Base-by-base conservation (phyloP, 2,113 vertebrate genomes). In the Scomber japonicus region DNA sequence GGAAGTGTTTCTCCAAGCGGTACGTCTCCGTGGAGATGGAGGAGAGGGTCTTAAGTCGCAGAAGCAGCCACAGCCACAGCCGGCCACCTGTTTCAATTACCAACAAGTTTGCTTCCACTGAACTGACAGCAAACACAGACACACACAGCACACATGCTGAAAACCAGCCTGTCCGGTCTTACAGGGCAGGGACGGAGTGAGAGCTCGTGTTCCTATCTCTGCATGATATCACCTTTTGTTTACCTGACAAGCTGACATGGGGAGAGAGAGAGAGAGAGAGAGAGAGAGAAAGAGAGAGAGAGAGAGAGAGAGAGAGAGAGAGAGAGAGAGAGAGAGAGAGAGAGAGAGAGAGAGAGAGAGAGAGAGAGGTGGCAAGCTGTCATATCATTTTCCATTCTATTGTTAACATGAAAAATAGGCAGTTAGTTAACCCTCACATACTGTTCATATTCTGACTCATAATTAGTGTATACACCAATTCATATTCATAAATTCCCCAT, bases 1-100 rank as follows among this genome's bases (percentile, higher is more conserved):
- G 90, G 80, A 96, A 94, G 66, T 86, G 80, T 76, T 95, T 88
- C 60, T 80, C 92, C 66, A 95, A 91, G 83, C 91, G 82, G 3
- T 89, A 94, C 4, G 0, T 49, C 21, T 84, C 89, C 0, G 66
- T 88, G 19, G 51, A 88, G 4, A 27, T 27, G 24, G 69, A 75
- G 11, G 78, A 31, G 7, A 80, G 30, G 7, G 1, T 7, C 2
- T 8, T 1, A 2, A 27, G 24, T 3, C 24, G 24, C 24, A 27
- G 24, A 11, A 74, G 73, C 11, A 46, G 19, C 21, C 21, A 21
- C 21, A 21, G 21, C 21, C 21, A 21, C 45, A 46, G 81, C 5
- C 78, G 19, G 45, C 27, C 71, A 13, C 27, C 55, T 31, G 73
- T 31, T 44, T 66, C 79, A 11, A 45, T 11, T 35, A 67, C 48